A percentile compares a stretch with the other conserved stretches of the same genome.
These are phyloP conservation scores for Cardiocondyla obscurior DNA, from an alignment of 1,140 invertebrate genomes.

Conservation along the genomic window DNA sequence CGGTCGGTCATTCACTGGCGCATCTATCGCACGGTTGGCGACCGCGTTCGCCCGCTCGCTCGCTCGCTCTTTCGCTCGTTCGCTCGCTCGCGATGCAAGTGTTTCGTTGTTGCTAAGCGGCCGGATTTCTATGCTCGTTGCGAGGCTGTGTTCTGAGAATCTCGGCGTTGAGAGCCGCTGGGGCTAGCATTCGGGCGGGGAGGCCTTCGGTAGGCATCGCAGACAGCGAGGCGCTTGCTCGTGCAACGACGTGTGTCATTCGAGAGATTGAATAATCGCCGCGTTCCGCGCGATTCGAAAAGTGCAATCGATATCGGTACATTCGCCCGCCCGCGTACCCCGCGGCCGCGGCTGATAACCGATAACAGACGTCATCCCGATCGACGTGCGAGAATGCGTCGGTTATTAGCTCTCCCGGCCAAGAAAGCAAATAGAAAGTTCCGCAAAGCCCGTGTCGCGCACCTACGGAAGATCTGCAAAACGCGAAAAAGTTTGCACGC, in stretches of 20 bases:
- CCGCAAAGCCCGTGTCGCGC: neutral
- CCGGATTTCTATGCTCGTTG: conserved; percentile 36
- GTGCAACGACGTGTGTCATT: conserved; percentile 62
- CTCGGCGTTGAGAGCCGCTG: conserved; percentile 62
- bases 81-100: neutral
- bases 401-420: conserved; percentile 33
- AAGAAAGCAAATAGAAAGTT: conserved; percentile 24
- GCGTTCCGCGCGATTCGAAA: conserved; percentile 54
- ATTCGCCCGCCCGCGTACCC: neutral
- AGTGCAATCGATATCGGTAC: conserved; percentile 48
- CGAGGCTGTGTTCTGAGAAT: conserved; percentile 2
- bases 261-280: conserved; percentile 69
- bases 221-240: conserved; percentile 64
- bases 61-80: conserved; percentile 1
- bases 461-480: neutral
- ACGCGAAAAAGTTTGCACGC: neutral
- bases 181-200: conserved; percentile 15
- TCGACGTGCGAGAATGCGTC: neutral
- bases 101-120: conserved; percentile 51
- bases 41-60: conserved; percentile 2
- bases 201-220: conserved; percentile 37
- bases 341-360: conserved; percentile 27
- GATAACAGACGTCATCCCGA: conserved; percentile 30
- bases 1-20: conserved; percentile 27
- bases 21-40: conserved; percentile 29